Conservation (phyloP, 2,113 vertebrate genomes). For the Corythornis madagascariensis region DNA sequence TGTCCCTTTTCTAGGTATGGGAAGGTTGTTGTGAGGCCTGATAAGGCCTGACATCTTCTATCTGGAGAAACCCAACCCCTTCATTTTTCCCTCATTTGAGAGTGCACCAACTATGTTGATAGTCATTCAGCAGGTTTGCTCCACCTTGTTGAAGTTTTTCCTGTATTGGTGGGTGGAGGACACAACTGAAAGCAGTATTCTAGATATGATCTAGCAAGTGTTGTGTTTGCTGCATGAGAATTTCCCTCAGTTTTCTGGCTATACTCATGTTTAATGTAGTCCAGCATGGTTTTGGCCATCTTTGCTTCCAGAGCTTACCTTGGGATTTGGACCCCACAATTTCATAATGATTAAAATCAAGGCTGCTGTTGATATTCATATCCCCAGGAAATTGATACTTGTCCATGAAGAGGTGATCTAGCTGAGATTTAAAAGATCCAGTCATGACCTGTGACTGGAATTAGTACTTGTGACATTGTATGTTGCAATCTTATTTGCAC, state of each 20-base stretch:
- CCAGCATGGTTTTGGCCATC: neutral
- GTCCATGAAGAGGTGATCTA: neutral
- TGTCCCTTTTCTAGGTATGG: neutral
- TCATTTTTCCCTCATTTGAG: neutral
- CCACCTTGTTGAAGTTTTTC: neutral
- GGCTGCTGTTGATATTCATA: neutral
- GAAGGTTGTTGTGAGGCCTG: neutral
- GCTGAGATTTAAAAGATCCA: neutral
- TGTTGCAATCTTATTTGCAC: neutral
- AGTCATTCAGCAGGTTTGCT: neutral
- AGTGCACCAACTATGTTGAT: neutral
- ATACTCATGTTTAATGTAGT: neutral
- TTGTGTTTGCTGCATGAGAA: neutral
- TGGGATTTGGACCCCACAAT: neutral
- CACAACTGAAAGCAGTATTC: neutral
- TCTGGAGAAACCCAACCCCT: neutral
- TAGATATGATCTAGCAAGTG: neutral
- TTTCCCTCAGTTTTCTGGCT: neutral
- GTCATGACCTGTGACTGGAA: neutral
- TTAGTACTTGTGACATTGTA: neutral
- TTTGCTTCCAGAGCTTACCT: neutral
- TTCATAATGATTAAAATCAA: neutral
- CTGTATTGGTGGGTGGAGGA: neutral
- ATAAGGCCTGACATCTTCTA: neutral
- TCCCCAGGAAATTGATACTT: neutral